These are phyloP conservation scores for Leptatherina wallacei DNA, from an alignment of 2,797 vertebrate species.

Conservation along the genomic window DNA sequence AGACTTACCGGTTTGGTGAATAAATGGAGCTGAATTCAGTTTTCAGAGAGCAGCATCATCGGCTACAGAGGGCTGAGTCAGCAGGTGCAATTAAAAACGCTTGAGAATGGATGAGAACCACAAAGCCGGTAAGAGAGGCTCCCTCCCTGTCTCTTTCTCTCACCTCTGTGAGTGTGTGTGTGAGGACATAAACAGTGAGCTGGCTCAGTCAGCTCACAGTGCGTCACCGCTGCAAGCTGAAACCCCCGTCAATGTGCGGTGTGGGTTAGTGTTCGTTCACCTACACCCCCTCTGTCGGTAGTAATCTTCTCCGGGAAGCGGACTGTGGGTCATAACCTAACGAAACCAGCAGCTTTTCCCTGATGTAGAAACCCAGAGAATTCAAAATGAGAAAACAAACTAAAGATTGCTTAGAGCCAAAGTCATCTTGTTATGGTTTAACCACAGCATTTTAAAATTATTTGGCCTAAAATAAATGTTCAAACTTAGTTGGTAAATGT, in stretches of 20 bases:
- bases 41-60: conserved; percentile 56
- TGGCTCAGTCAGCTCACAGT: conserved; percentile 65
- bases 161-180: conserved; percentile 21
- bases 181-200: conserved; percentile 53
- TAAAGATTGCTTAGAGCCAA: not conserved
- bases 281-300: conserved; percentile 36
- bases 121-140: conserved; percentile 68
- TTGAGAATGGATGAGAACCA: conserved; percentile 54
- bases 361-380: not conserved
- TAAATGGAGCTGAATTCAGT: conserved; percentile 59
- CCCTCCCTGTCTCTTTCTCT: conserved; percentile 24
- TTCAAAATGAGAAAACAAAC: not conserved
- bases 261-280: conserved; percentile 10
- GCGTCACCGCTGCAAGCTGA: conserved; percentile 76
- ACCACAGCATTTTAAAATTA: too few species aligned
- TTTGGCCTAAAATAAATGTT: not conserved
- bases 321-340: conserved; percentile 13
- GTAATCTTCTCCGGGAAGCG: conserved; percentile 2
- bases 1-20: conserved; percentile 79
- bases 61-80: not conserved
- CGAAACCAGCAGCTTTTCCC: not conserved
- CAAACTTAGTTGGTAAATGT: not conserved
- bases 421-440: too few species aligned
- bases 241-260: conserved; percentile 45
- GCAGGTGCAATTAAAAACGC: conserved; percentile 32